These are phyloP conservation scores for Drosophila pseudotakahashii DNA, from an alignment of 2,888 invertebrate species.

Conservation along the genomic window DNA sequence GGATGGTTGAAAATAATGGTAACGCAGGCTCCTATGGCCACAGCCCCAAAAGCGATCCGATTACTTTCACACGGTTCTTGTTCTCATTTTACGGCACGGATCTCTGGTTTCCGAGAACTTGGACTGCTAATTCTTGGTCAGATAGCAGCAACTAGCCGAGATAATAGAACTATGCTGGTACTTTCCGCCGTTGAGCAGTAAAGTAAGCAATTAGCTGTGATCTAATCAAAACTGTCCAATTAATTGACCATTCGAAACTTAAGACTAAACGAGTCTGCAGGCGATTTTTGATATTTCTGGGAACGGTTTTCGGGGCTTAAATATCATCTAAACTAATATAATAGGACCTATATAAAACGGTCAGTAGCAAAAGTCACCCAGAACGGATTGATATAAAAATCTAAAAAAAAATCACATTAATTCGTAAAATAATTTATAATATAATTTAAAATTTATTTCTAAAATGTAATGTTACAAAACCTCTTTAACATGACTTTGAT, in stretches of 20 bases:
- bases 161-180: constrained; percentile 22
- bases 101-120: constrained; percentile 1
- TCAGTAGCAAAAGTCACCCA: too few relatives aligned
- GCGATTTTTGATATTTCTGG: too few relatives aligned
- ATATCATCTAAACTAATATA: too few relatives aligned
- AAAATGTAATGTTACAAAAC: too few relatives aligned
- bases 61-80: constrained; percentile 38
- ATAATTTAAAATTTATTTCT: too few relatives aligned
- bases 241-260: background rate
- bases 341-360: too few relatives aligned
- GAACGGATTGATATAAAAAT: too few relatives aligned
- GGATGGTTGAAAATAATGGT: constrained; percentile 4
- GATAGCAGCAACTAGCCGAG: background rate
- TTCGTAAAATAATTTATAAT: too few relatives aligned
- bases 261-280: too few relatives aligned
- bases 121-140: constrained; percentile 9
- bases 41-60: constrained; percentile 19
- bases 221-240: constrained; percentile 6
- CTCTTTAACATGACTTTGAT: background rate
- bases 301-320: too few relatives aligned
- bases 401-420: too few relatives aligned
- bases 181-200: constrained; percentile 5
- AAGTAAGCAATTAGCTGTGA: constrained; percentile 11
- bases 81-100: constrained; percentile 6
- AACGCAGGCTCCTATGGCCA: constrained; percentile 23